Conservation (phyloP, 2,113 vertebrate genomes). For the Dendrocopos noguchii region DNA sequence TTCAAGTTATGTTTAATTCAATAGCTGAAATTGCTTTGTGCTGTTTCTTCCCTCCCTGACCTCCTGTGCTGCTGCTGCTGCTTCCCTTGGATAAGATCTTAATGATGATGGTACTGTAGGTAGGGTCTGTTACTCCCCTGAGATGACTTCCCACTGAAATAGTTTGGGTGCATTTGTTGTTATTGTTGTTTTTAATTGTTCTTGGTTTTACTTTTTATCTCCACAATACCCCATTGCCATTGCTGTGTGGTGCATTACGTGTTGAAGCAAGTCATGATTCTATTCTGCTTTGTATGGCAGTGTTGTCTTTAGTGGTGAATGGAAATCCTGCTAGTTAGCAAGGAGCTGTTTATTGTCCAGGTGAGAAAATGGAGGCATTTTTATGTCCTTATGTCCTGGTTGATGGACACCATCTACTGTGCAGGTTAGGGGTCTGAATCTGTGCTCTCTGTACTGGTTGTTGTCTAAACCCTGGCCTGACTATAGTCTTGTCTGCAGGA, state of each 20-base stretch:
- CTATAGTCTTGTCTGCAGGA: neutral
- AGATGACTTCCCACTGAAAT: neutral
- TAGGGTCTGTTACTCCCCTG: neutral
- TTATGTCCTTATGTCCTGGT: neutral
- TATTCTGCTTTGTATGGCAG: neutral
- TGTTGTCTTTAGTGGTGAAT: neutral
- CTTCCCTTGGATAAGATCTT: neutral
- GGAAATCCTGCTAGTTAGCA: neutral
- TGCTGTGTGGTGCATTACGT: accelerated
- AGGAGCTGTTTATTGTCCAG: neutral
- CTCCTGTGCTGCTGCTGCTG: neutral
- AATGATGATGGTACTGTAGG: neutral
- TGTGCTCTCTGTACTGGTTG: neutral
- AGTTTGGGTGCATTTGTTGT: neutral
- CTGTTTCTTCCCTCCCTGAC: neutral
- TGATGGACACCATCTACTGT: neutral
- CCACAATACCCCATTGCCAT: neutral
- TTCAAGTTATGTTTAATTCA: neutral
- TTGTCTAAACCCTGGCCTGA: neutral
- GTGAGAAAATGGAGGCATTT: neutral
- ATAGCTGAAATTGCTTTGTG: neutral
- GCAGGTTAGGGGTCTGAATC: neutral
- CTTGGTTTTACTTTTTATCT: neutral
- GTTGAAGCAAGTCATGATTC: neutral
- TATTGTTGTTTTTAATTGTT: neutral